These are phyloP conservation scores for Lepilemur septentrionalis DNA, from an alignment of 2,797 vertebrate genomes.

Conservation along the genomic window DNA sequence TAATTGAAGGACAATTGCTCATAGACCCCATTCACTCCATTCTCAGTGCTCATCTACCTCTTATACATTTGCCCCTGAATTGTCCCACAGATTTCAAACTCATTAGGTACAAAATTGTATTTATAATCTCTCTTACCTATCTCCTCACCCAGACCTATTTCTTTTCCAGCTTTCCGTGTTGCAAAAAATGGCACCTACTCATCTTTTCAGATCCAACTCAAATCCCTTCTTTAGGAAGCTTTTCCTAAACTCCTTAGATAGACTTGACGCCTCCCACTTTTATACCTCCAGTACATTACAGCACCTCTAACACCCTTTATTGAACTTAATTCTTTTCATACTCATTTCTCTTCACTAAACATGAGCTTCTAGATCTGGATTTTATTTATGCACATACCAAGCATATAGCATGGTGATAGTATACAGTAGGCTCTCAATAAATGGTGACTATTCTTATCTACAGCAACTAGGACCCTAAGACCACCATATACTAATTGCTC, in stretches of 20 bases:
- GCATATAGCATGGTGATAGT: not conserved
- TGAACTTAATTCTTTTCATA: not conserved
- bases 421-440: not conserved
- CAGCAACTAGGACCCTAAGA: not conserved
- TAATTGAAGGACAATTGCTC: not conserved
- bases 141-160: not conserved
- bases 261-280: not conserved
- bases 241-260: not conserved
- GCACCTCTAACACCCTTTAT: not conserved
- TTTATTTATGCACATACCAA: not conserved
- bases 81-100: not conserved
- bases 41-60: not conserved
- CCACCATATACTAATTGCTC: not conserved
- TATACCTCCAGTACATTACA: not conserved
- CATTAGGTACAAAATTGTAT: not conserved
- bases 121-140: not conserved
- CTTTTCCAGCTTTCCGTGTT: not conserved
- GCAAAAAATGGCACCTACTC: not conserved
- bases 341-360: not conserved
- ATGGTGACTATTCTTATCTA: not conserved
- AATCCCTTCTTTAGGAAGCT: not conserved
- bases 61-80: not conserved
- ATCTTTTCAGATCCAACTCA: not conserved
- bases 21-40: not conserved
- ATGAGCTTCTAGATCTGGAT: not conserved